Percentiles rank a stretch among this genome's conserved stretches.
These are phyloP conservation scores for Rhynchomys soricoides DNA, from an alignment of 2,113 vertebrate genomes.

Conservation along the genomic window DNA sequence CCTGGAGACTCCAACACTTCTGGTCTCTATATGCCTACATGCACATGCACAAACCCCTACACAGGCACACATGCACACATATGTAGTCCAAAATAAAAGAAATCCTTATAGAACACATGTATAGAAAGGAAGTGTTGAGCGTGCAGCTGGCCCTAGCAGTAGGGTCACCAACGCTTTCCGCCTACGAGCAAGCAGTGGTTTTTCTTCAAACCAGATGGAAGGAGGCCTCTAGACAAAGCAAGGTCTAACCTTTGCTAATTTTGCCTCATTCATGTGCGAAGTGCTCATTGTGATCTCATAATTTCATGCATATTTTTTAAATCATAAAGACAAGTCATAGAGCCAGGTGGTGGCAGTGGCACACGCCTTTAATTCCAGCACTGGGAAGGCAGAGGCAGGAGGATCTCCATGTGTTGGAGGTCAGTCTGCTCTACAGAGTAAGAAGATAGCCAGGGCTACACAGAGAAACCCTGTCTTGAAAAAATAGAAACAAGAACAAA, in stretches of 20 bases:
- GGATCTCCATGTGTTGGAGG: neutral
- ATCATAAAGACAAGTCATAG: neutral
- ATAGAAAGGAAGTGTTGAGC: neutral
- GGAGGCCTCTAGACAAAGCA: neutral
- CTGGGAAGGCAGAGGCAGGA: neutral
- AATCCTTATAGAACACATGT: neutral
- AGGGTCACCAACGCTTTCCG: neutral
- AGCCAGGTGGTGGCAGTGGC: neutral
- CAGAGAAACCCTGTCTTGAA: neutral
- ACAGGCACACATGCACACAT: neutral
- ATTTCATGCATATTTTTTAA: neutral
- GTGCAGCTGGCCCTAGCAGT: neutral
- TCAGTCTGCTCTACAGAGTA: neutral
- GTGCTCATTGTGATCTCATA: neutral
- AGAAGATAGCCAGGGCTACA: neutral
- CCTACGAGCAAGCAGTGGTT: neutral
- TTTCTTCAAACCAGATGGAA: neutral
- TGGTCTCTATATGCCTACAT: neutral
- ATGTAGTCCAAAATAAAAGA: neutral
- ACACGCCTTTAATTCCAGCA: neutral
- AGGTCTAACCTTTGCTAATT: neutral
- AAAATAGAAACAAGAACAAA: neutral
- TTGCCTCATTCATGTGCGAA: neutral
- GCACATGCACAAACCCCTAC: neutral
- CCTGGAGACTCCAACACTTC: neutral